phyloP scores from a whole-genome alignment of 2,113 vertebrate genomes.

The Pluvialis apricaria region DNA sequence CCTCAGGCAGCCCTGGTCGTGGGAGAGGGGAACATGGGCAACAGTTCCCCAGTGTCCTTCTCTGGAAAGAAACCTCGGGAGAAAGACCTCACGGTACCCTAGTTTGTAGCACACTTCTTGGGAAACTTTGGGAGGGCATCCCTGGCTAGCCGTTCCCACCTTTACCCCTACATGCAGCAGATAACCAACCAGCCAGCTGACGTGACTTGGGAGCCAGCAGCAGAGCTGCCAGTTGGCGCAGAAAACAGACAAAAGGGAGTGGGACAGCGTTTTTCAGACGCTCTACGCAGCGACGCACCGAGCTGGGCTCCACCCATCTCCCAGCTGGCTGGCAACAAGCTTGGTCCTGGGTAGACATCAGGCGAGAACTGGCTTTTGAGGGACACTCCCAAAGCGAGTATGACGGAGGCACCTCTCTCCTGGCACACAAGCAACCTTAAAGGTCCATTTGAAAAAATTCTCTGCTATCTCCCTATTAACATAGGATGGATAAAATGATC shows the following conservation, averaged over 20 bases:
- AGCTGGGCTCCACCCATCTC: not conserved
- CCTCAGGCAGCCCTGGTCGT: not conserved
- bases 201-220: not conserved
- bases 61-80: not conserved
- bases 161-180: not conserved
- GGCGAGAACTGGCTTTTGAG: conserved; percentile 12
- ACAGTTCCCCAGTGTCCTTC: not conserved
- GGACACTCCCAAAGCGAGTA: not conserved
- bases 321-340: not conserved
- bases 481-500: not conserved
- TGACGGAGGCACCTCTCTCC: not conserved
- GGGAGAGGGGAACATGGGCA: fast-evolving
- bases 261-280: not conserved
- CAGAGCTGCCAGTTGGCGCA: not conserved
- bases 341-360: not conserved
- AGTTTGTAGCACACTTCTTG: not conserved
- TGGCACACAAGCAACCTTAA: not conserved
- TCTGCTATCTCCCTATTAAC: not conserved
- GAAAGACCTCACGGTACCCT: fast-evolving
- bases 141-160: no score
- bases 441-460: not conserved
- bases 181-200: not conserved
- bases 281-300: not conserved
- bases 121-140: not conserved
- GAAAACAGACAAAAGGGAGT: not conserved